These are phyloP conservation scores for Cotesia congregata DNA, from an alignment of 2,888 invertebrate genomes.

Conservation along the genomic window DNA sequence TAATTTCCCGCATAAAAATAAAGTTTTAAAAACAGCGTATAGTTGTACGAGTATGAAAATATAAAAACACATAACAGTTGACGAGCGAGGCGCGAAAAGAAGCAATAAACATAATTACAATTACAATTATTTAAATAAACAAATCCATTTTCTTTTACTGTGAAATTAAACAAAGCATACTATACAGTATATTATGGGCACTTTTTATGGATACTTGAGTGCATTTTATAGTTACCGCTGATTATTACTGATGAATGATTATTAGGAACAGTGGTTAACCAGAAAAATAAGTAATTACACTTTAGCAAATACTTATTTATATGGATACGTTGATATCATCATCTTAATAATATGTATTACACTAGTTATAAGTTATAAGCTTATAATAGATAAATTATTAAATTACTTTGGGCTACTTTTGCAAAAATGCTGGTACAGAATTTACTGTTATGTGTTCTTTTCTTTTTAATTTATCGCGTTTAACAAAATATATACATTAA, in stretches of 20 bases:
- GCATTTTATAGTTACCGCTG: not conserved
- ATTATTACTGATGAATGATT: not conserved
- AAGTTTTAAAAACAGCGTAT: not conserved
- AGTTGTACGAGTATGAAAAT: not conserved
- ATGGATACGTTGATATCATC: not conserved
- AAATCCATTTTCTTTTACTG: not conserved
- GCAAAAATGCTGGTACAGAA: not conserved
- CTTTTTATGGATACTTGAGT: not conserved
- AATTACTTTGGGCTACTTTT: not conserved
- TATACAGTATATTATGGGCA: not conserved
- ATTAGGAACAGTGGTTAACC: not conserved
- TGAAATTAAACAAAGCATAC: not conserved
- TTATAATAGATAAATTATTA: slow-evolving; percentile 7
- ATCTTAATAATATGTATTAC: not conserved
- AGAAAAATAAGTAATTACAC: not conserved
- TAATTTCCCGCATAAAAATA: not conserved
- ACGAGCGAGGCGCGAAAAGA: not conserved
- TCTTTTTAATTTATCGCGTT: not conserved
- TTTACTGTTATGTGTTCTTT: not conserved
- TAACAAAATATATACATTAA: not conserved
- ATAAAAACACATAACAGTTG: not conserved
- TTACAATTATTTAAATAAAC: not conserved
- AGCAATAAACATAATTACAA: not conserved
- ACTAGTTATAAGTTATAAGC: not conserved
- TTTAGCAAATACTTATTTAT: not conserved